These are phyloP conservation scores for Tetrao urogallus DNA, from an alignment of 2,113 vertebrate species.

Conservation along the genomic window DNA sequence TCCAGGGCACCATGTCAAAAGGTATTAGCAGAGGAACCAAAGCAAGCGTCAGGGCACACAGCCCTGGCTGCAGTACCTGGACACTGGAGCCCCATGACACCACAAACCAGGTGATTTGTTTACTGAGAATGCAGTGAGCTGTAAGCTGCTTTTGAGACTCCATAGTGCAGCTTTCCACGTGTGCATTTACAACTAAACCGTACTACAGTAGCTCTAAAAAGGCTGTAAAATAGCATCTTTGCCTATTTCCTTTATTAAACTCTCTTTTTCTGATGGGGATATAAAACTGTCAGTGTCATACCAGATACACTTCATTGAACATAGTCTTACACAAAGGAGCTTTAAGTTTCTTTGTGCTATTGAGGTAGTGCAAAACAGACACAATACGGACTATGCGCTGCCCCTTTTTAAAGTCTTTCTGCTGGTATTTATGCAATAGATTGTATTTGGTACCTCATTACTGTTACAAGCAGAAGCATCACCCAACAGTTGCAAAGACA, in stretches of 20 bases:
- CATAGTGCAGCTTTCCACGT: not conserved
- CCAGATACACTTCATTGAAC: not conserved
- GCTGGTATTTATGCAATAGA: not conserved
- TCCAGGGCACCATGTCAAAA: slow-evolving; percentile 29
- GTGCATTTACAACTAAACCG: not conserved
- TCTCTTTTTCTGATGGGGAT: not conserved
- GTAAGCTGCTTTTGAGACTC: not conserved
- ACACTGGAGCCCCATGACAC: not conserved
- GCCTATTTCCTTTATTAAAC: not conserved
- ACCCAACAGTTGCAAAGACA: not conserved
- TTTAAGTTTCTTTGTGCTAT: not conserved
- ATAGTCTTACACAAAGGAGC: not conserved
- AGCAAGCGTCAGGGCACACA: not conserved
- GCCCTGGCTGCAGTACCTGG: not conserved
- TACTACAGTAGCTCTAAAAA: not conserved
- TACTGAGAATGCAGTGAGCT: not conserved
- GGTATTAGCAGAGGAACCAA: slow-evolving; percentile 25
- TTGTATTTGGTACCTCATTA: not conserved
- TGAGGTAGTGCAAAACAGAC: not conserved
- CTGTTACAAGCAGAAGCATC: not conserved
- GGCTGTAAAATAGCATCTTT: not conserved
- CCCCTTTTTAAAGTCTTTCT: not conserved
- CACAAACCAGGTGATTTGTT: not conserved
- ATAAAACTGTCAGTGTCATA: not conserved
- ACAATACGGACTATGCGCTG: not conserved